Base-by-base conservation (phyloP, 1,140 invertebrate species). In the Linepithema humile region DNA sequence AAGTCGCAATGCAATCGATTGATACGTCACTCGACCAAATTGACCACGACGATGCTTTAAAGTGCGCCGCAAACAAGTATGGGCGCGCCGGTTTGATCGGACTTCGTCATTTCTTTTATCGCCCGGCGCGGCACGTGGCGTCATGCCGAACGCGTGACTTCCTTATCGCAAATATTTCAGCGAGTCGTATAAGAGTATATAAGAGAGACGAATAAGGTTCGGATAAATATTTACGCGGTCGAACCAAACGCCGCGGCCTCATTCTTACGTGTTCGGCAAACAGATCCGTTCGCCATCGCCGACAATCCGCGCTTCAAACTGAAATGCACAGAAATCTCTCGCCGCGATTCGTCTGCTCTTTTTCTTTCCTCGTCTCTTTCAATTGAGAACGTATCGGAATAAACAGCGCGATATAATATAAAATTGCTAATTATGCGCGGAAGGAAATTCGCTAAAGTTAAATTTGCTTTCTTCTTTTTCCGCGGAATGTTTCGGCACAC, bases 121-220 rank as follows among this genome's bases (percentile, higher is more conserved):
- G 2, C 35, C 23, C 57, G 35, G 7, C 50, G 26, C 12, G 57
- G 29, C 57, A 64, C 73, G 40, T 75, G 75, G 62, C 48, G 45
- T 69, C 45, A 29, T 40, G 35, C 20, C 10, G 62, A 69, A 55
- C 64, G 35, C 75, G 23, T 80, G 64, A 43, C 7, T 80, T 50
- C n/a, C 20, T 80, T 80, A 70, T 80, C 48, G 64, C 64, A 69
- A 70, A 80, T 70, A 80, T 80, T 69, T 80, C 64, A 70, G 12
- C 35, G 35, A 70, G 50, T 12, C 73, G 20, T 29, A 57, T 38
- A 6, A 62, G 35, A 55, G 20, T 29, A 57, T 38, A 6, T 75
- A 48, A 55, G 48, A 69, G 75, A 55, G 48, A 69, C 48, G 75
- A 69, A 80, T 80, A 70, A 80, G 48, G 38, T 70, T 3, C 75